These are phyloP conservation scores for Scartelaos histophorus DNA, from an alignment of 2,113 vertebrate species.

Conservation along the genomic window DNA sequence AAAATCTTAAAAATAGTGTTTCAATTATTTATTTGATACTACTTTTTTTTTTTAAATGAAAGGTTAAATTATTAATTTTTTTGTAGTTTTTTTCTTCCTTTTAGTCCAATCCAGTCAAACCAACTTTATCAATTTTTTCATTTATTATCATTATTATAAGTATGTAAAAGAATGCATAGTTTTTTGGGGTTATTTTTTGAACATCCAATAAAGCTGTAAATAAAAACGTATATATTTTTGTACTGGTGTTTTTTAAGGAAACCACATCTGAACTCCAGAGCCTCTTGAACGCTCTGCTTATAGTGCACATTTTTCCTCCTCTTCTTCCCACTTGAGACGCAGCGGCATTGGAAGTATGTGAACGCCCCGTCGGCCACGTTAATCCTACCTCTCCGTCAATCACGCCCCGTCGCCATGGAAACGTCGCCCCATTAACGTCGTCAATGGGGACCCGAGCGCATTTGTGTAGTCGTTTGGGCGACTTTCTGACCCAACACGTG, in stretches of 20 bases:
- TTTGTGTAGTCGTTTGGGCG: not conserved
- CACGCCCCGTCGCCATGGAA: constrained; percentile 76
- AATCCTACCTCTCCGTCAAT: constrained; percentile 79
- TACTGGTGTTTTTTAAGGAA: no score
- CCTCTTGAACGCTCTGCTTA: constrained; percentile 69
- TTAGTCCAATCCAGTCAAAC: not conserved
- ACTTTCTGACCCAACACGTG: not conserved
- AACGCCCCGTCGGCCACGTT: constrained; percentile 82
- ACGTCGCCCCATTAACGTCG: constrained; percentile 69
- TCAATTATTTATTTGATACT: no score
- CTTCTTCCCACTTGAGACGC: constrained; percentile 56
- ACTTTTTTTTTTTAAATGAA: no score
- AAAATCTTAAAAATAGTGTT: no score
- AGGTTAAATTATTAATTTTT: constrained; percentile 2
- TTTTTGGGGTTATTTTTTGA: no score
- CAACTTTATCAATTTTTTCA: no score
- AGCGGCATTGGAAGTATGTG: constrained; percentile 79
- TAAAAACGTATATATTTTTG: not conserved
- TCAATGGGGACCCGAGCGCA: not conserved
- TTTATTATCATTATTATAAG: no score
- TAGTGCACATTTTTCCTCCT: constrained; percentile 54
- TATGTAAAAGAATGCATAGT: no score
- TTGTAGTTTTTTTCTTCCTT: constrained; percentile 34
- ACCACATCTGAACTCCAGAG: not conserved
- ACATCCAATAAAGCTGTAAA: not conserved